These are phyloP conservation scores for Chinchilla lanigera DNA, from an alignment of 2,113 vertebrate genomes.

Conservation along the genomic window DNA sequence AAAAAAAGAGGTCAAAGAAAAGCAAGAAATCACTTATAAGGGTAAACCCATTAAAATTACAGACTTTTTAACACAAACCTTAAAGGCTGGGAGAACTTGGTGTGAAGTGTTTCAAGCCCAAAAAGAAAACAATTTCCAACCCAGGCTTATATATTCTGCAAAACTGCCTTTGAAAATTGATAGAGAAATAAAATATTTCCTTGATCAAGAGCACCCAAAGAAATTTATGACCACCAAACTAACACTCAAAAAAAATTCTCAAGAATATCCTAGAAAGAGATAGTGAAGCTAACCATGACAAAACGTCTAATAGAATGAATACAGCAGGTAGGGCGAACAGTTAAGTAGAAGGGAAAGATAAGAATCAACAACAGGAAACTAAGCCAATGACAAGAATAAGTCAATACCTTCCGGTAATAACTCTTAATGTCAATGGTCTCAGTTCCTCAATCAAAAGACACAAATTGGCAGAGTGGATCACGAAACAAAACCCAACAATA, in stretches of 20 bases:
- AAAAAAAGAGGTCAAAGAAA: background rate
- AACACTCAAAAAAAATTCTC: background rate
- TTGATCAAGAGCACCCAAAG: background rate
- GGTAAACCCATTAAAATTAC: background rate
- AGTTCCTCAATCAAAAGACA: background rate
- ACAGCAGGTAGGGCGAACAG: background rate
- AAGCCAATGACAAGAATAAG: background rate
- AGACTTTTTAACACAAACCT: background rate
- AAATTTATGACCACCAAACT: background rate
- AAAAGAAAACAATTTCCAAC: background rate
- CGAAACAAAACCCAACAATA: background rate
- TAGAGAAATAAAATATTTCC: background rate
- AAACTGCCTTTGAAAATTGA: background rate
- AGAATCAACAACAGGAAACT: background rate
- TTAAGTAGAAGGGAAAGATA: background rate
- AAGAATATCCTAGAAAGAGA: background rate
- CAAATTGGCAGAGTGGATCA: background rate
- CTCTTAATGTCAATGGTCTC: background rate
- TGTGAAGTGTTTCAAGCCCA: background rate
- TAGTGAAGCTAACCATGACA: background rate
- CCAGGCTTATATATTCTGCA: background rate
- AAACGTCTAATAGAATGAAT: background rate
- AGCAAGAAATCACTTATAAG: background rate
- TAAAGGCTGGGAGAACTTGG: background rate
- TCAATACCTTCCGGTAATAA: background rate